phyloP scores from a whole-genome alignment of 2,888 invertebrate genomes.

The Scaeva pyrastri region DNA sequence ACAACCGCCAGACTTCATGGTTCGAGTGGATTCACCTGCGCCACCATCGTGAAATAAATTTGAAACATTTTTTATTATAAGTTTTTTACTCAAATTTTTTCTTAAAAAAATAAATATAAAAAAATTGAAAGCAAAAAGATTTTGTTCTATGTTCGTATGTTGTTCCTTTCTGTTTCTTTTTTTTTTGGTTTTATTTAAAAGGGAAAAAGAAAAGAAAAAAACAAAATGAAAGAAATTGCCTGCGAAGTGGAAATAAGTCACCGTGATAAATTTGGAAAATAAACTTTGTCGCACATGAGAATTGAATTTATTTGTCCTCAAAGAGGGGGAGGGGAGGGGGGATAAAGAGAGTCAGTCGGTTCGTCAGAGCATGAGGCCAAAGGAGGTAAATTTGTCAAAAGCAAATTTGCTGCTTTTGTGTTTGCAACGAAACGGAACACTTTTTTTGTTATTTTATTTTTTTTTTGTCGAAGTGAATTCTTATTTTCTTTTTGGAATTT shows the following conservation, averaged over 20 bases:
- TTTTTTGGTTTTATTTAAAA: too few relatives aligned
- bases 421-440: constrained; percentile 28
- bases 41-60: constrained; percentile 43
- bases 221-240: background rate
- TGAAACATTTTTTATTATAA: constrained; percentile 46
- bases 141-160: too few relatives aligned
- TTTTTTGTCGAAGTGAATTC: background rate
- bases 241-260: constrained; percentile 33
- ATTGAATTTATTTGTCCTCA: constrained; percentile 43
- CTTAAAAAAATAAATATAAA: background rate
- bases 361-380: constrained; percentile 24
- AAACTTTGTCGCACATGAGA: constrained; percentile 62
- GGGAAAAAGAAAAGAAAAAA: background rate
- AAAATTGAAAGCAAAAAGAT: background rate
- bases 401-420: constrained; percentile 37
- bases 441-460: constrained; percentile 16
- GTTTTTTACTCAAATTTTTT: constrained; percentile 28
- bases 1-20: background rate
- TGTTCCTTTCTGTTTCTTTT: constrained; percentile 11
- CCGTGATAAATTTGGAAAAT: constrained; percentile 60
- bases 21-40: background rate
- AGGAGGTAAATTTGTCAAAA: constrained; percentile 29
- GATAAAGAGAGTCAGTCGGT: background rate
- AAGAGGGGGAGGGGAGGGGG: too few relatives aligned
- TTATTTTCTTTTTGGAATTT: background rate